phyloP scores from a whole-genome alignment of 2,113 vertebrate species.

The Psilopsiagon aymara region DNA sequence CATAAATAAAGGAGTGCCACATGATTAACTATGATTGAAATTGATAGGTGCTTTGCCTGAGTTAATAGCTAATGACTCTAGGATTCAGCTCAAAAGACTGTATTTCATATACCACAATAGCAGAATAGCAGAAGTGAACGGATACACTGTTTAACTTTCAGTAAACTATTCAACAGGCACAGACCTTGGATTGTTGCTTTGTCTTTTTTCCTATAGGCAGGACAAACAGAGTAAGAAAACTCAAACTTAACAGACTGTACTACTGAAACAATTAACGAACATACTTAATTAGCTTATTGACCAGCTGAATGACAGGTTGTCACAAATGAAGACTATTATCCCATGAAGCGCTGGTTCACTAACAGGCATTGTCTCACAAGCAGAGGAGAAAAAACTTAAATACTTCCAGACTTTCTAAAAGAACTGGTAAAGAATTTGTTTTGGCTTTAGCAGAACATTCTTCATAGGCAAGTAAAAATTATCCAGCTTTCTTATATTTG shows the following conservation, averaged over 20 bases:
- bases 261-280: constrained; percentile 29
- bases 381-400: constrained; percentile 74
- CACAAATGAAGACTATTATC: constrained; percentile 39
- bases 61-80: constrained; percentile 55
- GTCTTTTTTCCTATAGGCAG: neutral
- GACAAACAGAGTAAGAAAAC: neutral
- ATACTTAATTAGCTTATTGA: constrained; percentile 28
- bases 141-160: constrained; percentile 54
- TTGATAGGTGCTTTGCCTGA: constrained; percentile 46
- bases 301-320: constrained; percentile 35
- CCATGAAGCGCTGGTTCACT: constrained; percentile 49
- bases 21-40: constrained; percentile 50
- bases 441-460: constrained; percentile 80
- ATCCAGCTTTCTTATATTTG: constrained; percentile 76
- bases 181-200: constrained; percentile 26
- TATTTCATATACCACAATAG: constrained; percentile 53
- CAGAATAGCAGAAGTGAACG: constrained; percentile 49
- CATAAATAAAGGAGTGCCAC: constrained; percentile 31
- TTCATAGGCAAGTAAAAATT: constrained; percentile 72
- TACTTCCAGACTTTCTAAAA: constrained; percentile 81
- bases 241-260: constrained; percentile 29
- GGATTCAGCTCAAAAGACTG: constrained; percentile 50
- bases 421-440: constrained; percentile 81
- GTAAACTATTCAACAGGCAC: constrained; percentile 47
- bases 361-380: constrained; percentile 76